Conservation (phyloP, 1,140 invertebrate species). For the Charaxes varanes region DNA sequence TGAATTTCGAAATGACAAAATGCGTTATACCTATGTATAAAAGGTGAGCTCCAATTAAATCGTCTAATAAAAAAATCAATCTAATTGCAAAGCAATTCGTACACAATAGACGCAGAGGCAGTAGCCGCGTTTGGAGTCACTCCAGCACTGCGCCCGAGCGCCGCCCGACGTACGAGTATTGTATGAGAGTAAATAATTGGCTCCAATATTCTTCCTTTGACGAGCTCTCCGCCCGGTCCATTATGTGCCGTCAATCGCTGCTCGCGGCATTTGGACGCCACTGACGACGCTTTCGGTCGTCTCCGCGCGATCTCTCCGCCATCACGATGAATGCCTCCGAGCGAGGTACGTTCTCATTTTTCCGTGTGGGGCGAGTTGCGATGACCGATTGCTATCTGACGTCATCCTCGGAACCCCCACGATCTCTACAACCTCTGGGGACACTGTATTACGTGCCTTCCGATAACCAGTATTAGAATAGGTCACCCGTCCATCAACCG, state of each 20-base stretch:
- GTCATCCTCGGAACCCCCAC: no score
- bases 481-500: no score
- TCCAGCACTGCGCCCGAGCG: conserved; percentile 47
- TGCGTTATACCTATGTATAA: not conserved
- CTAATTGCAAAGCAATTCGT: conserved; percentile 16
- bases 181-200: conserved; percentile 71
- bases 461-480: no score
- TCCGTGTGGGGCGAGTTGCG: no score
- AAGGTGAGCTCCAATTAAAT: not conserved
- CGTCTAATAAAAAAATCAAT: conserved; percentile 9
- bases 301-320: conserved; percentile 38
- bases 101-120: conserved; percentile 9
- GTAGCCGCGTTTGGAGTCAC: conserved; percentile 33
- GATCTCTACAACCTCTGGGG: no score
- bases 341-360: conserved; percentile 49
- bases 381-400: no score
- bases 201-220: conserved; percentile 70
- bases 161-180: conserved; percentile 48
- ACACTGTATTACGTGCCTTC: no score
- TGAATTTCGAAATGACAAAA: no score
- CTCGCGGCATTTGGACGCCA: conserved; percentile 63
- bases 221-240: conserved; percentile 57
- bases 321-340: conserved; percentile 60
- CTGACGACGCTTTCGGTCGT: conserved; percentile 59
- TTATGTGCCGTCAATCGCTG: conserved; percentile 61